Evolutionary conservation across 2,113 vertebrate genomes (phyloP), one percentile per base, ranked within the genome.

Genomic region (Actenoides lindsayi): DNA sequence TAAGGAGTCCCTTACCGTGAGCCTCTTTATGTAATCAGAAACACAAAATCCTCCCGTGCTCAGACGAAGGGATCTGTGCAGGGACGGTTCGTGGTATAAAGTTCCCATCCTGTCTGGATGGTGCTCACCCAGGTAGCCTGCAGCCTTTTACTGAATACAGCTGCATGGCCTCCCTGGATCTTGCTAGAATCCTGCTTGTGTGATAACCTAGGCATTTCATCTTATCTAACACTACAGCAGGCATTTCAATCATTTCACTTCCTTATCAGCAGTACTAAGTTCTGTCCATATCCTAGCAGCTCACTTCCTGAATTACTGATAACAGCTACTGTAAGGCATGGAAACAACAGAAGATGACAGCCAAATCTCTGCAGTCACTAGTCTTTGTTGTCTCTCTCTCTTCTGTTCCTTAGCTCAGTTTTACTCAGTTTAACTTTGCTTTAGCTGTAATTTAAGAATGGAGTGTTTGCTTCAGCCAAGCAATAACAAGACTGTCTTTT

Each of bases 21-120:
- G 98, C 89, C 97, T 98, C 97, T 98, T 97, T 51, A 97, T 96
- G 97, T 98, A 98, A 97, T 98, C 98, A 6, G 98, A 98, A 15
- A 98, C 98, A 75, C 95, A 97, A 86, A 98, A 98, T 89, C 98
- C 98, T 85, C 98, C 98, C 91, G 98, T 91, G 89, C 97, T 96
- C 88, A 98, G 95, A 69, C 95, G 93, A 15, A 97, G 93, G 25
- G 98, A 97, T 79, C 97, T 94, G 90, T 89, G 94, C 79, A 98
- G 93, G 18, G 98, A 76, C 41, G 91, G 96, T 30, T 94, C 60
- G 13, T 97, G 98, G 77, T 97, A 97, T 20, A 98, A 97, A 35
- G 98, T 98, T 93, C 98, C 98, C 98, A 98, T 98, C 69, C 96
- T 96, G 53, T 81, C 77, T 57, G 53, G 83, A 50, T 46, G 56